A percentile compares a stretch with the other conserved stretches of the same genome.
phyloP scores from a whole-genome alignment of 2,888 invertebrate genomes.

The Parasteatoda lunata region DNA sequence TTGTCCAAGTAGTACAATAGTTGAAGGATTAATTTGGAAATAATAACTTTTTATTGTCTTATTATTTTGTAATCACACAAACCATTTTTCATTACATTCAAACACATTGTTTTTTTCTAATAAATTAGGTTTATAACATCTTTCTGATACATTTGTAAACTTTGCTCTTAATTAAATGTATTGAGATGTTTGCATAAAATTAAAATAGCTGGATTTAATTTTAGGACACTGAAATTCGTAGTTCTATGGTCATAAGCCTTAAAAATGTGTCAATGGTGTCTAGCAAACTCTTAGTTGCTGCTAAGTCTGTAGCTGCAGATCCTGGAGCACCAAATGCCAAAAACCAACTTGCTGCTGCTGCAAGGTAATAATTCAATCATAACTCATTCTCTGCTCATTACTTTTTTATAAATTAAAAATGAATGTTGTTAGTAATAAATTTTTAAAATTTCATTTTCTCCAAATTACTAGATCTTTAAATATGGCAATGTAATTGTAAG shows the following conservation, averaged over 20 bases:
- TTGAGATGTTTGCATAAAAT: background rate
- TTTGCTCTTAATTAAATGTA: background rate
- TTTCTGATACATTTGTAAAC: background rate
- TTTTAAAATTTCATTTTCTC: too few relatives aligned
- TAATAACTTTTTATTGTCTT: too few relatives aligned
- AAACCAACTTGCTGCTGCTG: slow-evolving; percentile 90
- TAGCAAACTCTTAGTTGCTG: slow-evolving; percentile 87
- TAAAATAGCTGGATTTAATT: background rate
- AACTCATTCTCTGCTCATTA: background rate
- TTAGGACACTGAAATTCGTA: slow-evolving; percentile 83
- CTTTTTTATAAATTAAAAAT: too few relatives aligned
- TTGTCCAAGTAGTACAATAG: too few relatives aligned
- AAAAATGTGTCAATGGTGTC: slow-evolving; percentile 91
- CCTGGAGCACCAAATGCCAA: slow-evolving; percentile 91
- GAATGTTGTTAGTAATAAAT: too few relatives aligned
- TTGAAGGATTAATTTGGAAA: too few relatives aligned
- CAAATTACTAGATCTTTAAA: too few relatives aligned
- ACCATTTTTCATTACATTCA: too few relatives aligned
- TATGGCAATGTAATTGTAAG: too few relatives aligned
- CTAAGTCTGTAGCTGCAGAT: slow-evolving; percentile 92
- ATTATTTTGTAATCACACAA: too few relatives aligned
- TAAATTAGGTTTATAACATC: too few relatives aligned
- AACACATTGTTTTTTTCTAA: too few relatives aligned
- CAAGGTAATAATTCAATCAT: slow-evolving; percentile 76
- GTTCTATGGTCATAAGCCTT: slow-evolving; percentile 88